These are phyloP conservation scores for Agrotis clavis DNA, from an alignment of 2,888 invertebrate species.

Conservation along the genomic window DNA sequence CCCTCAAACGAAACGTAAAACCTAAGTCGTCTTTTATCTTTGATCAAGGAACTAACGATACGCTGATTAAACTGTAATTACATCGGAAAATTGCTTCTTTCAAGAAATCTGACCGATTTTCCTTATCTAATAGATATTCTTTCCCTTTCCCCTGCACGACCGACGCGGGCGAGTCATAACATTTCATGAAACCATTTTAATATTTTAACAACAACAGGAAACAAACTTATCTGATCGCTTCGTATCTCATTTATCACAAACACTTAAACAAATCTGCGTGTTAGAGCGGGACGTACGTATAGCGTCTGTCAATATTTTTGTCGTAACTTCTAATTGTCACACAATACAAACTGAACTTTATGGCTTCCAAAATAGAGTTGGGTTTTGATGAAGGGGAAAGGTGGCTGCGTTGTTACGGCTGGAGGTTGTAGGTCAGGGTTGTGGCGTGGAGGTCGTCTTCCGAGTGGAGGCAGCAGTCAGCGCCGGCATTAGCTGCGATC, in stretches of 20 bases:
- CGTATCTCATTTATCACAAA: constrained; percentile 58
- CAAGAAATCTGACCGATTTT: constrained; percentile 27
- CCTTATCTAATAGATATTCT: constrained; percentile 23
- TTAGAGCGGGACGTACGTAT: constrained; percentile 45
- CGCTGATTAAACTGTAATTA: constrained; percentile 37
- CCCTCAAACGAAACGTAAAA: background rate
- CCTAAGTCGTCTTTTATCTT: constrained; percentile 11
- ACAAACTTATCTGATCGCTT: constrained; percentile 56
- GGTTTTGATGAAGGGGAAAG: constrained; percentile 5
- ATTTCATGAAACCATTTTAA: constrained; percentile 37
- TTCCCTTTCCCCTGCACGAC: constrained; percentile 2
- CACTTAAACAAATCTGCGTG: constrained; percentile 50
- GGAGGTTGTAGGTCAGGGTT: constrained; percentile 58
- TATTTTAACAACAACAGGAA: constrained; percentile 45
- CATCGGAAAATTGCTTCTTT: constrained; percentile 31
- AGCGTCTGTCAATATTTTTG: constrained; percentile 12
- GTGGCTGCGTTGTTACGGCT: constrained; percentile 14
- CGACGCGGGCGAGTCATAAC: background rate
- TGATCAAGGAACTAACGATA: constrained; percentile 35
- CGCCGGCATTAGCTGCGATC: constrained; percentile 40
- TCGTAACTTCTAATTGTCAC: constrained; percentile 18
- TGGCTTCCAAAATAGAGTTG: constrained; percentile 18
- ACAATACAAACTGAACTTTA: constrained; percentile 32
- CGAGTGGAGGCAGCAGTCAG: constrained; percentile 36
- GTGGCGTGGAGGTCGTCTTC: constrained; percentile 54